These are phyloP conservation scores for Stomatorhinus walkeri DNA, from an alignment of 2,797 vertebrate genomes.

Conservation along the genomic window DNA sequence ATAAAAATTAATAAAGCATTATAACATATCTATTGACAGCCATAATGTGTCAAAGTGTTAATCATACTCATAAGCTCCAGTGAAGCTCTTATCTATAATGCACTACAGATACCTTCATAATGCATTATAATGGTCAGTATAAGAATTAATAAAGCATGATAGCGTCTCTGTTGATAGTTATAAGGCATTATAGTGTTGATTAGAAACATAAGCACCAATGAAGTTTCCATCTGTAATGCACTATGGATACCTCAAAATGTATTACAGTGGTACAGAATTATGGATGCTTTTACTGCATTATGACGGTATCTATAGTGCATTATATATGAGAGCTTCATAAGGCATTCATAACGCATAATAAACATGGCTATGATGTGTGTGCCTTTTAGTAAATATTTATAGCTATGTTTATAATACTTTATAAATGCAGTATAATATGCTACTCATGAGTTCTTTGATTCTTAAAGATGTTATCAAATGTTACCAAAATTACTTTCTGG, in stretches of 20 bases:
- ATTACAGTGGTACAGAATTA: neutral
- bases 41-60: neutral
- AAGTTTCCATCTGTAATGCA: neutral
- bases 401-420: neutral
- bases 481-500: neutral
- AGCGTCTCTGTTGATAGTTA: neutral
- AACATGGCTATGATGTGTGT: neutral
- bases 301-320: neutral
- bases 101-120: neutral
- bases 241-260: neutral
- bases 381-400: neutral
- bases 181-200: neutral
- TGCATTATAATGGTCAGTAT: neutral
- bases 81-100: neutral
- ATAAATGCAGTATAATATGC: neutral
- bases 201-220: neutral
- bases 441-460: neutral
- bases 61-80: neutral
- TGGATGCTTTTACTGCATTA: neutral
- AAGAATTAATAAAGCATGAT: neutral
- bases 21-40: neutral
- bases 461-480: neutral
- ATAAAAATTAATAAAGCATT: neutral
- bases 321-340: neutral
- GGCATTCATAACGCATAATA: neutral